Base-by-base conservation (phyloP, 2,797 vertebrate genomes). In the Salarias fasciatus region DNA sequence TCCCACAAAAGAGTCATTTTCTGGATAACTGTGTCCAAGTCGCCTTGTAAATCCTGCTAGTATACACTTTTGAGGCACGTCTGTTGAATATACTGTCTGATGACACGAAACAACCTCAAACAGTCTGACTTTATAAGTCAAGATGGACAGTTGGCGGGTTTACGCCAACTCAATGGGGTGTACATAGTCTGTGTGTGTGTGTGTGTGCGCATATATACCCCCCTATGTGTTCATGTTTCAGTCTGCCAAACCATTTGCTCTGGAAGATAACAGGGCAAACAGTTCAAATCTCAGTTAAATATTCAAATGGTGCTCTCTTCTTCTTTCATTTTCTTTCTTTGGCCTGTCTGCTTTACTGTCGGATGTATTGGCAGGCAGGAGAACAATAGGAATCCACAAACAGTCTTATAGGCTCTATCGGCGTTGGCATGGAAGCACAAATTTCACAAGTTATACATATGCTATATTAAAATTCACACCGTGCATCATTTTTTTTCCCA, bases 131-230 rank as follows among this genome's bases (percentile, higher is more conserved):
- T 69, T 69, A 77, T 73, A 83, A 58, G 35, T 72, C 72, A 62
- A 74, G 71, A 71, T 59, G 38, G 75, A 77, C 69, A 71, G 68
- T 68, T 63, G 74, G 61, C 77, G 74, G 72, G 83, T 62, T 84
- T 33, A 12, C 45, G 63, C 50, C 74, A 80, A 63, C 77, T 66
- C 72, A 12, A 62, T 49, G 69, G 69, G 53, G 28, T 31, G 45
- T 29, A 6, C 12, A 10, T 15, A 36, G 36, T 13, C 36, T 53
- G 51, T 35, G 33, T 31, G 24, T 10, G 31, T 59, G 11, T 47
- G 35, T 55, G 12, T 38, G 36, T 38, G 3, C 11, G 11, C 38
- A 1, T 38, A 11, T 35, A 9, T 35, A 9, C 12, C 12, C 30
- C 2, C 0, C 12, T 33, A 28, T 65, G 6, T n/a, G 43, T 30